phyloP scores from a whole-genome alignment of 2,113 vertebrate genomes.

The Paratilapia polleni region DNA sequence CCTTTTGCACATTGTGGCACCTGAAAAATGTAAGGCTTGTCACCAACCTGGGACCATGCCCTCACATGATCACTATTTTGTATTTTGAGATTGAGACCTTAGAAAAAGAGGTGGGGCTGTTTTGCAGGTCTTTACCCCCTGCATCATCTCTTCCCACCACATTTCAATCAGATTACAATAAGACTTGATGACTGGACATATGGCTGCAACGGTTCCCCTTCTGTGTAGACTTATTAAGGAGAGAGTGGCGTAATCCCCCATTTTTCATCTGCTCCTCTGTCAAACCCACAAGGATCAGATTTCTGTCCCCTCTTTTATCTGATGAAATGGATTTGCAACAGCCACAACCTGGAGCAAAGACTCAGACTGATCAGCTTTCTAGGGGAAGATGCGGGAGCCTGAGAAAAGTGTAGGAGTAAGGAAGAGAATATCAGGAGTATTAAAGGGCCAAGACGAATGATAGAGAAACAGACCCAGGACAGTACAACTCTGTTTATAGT shows the following conservation, averaged over 20 bases:
- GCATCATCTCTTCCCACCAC: background rate
- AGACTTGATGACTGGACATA: slow-evolving; percentile 60
- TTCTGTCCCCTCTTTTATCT: slow-evolving; percentile 69
- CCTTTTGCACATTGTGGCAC: slow-evolving; percentile 49
- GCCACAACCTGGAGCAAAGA: slow-evolving; percentile 69
- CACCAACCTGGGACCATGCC: slow-evolving; percentile 22
- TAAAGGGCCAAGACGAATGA: background rate
- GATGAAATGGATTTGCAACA: slow-evolving; percentile 81
- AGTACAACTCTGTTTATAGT: background rate
- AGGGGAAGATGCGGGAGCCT: slow-evolving; percentile 30
- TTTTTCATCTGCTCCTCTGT: slow-evolving; percentile 64
- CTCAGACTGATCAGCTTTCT: slow-evolving; percentile 55
- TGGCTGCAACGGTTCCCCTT: slow-evolving; percentile 47
- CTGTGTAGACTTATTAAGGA: slow-evolving; percentile 66
- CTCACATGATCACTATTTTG: slow-evolving; percentile 20
- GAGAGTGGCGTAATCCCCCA: slow-evolving; percentile 64
- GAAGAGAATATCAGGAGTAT: background rate
- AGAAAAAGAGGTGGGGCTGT: background rate
- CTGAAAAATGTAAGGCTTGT: slow-evolving; percentile 27
- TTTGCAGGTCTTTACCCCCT: background rate
- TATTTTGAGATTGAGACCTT: slow-evolving; percentile 24
- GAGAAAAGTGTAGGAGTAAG: slow-evolving; percentile 15
- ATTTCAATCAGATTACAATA: slow-evolving; percentile 66
- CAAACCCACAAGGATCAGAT: slow-evolving; percentile 65
- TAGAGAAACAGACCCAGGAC: background rate